Evolutionary conservation across 2,888 invertebrate species (phyloP), one percentile per base, ranked within the genome.

Genomic region (Enchytraeus crypticus): DNA sequence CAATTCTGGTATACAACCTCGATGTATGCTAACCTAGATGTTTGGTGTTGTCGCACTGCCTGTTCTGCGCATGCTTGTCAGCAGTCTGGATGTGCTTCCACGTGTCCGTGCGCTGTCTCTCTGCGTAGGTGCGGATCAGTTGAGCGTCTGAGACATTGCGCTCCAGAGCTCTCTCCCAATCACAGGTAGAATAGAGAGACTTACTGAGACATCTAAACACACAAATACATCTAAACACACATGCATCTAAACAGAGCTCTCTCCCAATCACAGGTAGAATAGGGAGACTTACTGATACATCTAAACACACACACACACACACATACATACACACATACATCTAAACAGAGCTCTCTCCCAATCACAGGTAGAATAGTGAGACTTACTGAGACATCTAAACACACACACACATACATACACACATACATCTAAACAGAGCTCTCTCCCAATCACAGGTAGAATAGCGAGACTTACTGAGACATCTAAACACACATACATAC

Each of bases 191-290:
- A n/a, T 54, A 54, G 34, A 32, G 54, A 34, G 54, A 54, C 32
- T 34, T 33, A 21, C 34, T 34, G 32, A 27, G 32, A 38, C 54
- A 54, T 21, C 54, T 54, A 32, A 2, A 51, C 3, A 1, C n/a
- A n/a, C n/a, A n/a, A n/a, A n/a, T n/a, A n/a, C n/a, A n/a, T n/a
- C n/a, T n/a, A n/a, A n/a, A n/a, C n/a, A n/a, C n/a, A n/a, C n/a
- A n/a, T n/a, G n/a, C n/a, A n/a, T n/a, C n/a, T n/a, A n/a, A n/a
- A n/a, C 27, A 33, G 34, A 3, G 54, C 54, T 18, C 27, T 32
- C 54, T 54, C 54, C 54, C 54, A 54, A 26, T 54, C 54, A 38
- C 54, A 54, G 23, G 34, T 23, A n/a, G 54, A 54, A n/a, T 54
- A 54, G 34, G 33, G 54, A 34, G 54, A 54, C 32, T 34, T 33